Conservation (phyloP, 2,888 invertebrate species). For the Lumbricus terrestris region DNA sequence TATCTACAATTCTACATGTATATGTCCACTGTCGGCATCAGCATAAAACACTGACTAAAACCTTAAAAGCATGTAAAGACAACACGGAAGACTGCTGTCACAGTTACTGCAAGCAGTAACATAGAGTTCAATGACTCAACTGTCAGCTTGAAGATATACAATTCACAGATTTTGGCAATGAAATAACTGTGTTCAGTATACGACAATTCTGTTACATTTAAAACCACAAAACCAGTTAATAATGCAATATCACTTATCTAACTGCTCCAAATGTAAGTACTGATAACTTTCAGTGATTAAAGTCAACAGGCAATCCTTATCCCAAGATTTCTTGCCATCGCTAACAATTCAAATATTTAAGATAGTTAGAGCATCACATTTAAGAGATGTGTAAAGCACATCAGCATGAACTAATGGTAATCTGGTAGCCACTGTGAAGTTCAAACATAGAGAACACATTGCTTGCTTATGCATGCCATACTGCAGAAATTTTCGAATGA, state of each 20-base stretch:
- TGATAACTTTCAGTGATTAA: not conserved
- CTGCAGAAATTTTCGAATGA: not conserved
- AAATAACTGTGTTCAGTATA: not conserved
- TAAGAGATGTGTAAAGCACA: not conserved
- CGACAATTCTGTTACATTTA: not conserved
- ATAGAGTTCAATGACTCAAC: not conserved
- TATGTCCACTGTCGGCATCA: not conserved
- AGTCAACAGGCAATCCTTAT: not conserved
- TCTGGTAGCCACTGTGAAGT: not conserved
- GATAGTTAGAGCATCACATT: not conserved
- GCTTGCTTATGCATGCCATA: not conserved
- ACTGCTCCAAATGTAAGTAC: not conserved
- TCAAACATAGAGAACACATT: not conserved
- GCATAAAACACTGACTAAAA: not conserved
- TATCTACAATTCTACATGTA: not conserved
- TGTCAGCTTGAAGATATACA: not conserved
- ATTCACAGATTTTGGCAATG: not conserved
- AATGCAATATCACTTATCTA: not conserved
- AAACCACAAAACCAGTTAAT: not conserved
- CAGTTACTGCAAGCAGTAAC: not conserved
- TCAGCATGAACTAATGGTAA: not conserved
- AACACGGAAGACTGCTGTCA: not conserved
- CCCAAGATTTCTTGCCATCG: not conserved
- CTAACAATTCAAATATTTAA: not conserved
- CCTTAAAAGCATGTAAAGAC: not conserved